Conservation (phyloP, 2,797 vertebrate genomes). For the Chelonia mydas region DNA sequence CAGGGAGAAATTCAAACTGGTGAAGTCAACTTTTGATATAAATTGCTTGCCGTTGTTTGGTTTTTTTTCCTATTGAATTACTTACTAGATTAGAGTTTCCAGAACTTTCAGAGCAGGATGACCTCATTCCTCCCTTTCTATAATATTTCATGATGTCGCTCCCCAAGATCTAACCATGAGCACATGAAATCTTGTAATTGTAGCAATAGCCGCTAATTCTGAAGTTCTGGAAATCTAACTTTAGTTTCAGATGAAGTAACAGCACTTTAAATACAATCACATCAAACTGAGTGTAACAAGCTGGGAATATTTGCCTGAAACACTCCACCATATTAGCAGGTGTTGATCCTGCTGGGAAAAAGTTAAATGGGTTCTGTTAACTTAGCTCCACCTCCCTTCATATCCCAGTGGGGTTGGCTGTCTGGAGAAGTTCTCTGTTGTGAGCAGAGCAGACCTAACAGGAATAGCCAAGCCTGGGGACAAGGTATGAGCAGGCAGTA, state of each 20-base stretch:
- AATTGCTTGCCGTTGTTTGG: too few relatives aligned
- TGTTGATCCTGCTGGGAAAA: background rate
- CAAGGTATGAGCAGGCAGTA: background rate
- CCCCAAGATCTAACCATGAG: background rate
- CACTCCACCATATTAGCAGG: background rate
- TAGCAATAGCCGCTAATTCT: background rate
- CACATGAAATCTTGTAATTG: background rate
- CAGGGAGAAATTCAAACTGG: background rate
- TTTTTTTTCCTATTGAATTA: background rate
- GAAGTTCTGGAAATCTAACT: background rate
- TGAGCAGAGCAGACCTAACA: background rate
- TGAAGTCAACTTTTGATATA: background rate
- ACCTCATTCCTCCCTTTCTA: background rate
- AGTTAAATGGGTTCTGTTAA: background rate
- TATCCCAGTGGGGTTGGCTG: background rate
- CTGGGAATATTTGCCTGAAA: background rate
- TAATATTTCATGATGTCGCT: background rate
- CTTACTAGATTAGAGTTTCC: background rate
- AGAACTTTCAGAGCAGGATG: background rate
- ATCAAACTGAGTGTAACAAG: background rate
- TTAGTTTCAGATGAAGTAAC: background rate
- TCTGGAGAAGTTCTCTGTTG: constrained; percentile 6
- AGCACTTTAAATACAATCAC: background rate
- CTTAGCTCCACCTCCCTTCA: background rate
- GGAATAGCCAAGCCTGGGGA: constrained; percentile 37